A percentile compares a stretch with the other conserved stretches of the same genome.
Evolutionary conservation across 2,797 vertebrate genomes (phyloP).

Genomic region (Parotocinclus haroldoi): DNA sequence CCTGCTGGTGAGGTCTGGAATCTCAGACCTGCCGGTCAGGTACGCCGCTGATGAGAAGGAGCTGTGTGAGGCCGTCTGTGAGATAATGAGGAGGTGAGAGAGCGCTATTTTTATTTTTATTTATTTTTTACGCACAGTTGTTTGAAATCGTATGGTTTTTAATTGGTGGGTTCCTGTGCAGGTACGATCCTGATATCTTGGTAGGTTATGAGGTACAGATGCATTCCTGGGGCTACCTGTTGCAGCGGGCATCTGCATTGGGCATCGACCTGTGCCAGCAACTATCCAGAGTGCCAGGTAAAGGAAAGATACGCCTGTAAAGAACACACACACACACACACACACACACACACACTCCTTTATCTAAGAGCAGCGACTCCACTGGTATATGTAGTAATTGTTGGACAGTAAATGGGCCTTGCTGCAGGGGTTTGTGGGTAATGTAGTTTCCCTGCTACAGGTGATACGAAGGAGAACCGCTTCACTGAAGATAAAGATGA

Average conservation of each 20-base stretch:
- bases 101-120: background rate
- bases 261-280: slow-evolving; percentile 86
- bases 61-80: slow-evolving; percentile 87
- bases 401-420: background rate
- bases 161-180: slow-evolving; percentile 50
- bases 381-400: background rate
- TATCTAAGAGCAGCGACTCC: background rate
- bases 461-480: slow-evolving; percentile 87
- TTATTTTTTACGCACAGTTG: background rate
- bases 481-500: slow-evolving; percentile 86
- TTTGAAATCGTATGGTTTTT: background rate
- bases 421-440: slow-evolving; percentile 1
- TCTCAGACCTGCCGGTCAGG: slow-evolving; percentile 87
- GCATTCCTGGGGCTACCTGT: slow-evolving; percentile 95
- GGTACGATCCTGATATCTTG: slow-evolving; percentile 95
- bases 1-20: slow-evolving; percentile 89
- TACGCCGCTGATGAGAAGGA: slow-evolving; percentile 86
- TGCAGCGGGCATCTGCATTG: slow-evolving; percentile 86
- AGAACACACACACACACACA: background rate
- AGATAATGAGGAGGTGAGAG: slow-evolving; percentile 82
- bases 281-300: slow-evolving; percentile 94
- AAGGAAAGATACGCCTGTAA: background rate
- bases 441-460: slow-evolving; percentile 57
- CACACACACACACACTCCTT: background rate
- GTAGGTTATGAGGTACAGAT: slow-evolving; percentile 97